Evolutionary conservation across 2,797 vertebrate species (phyloP), one percentile per base, ranked within the genome.

Genomic region (Huso huso): DNA sequence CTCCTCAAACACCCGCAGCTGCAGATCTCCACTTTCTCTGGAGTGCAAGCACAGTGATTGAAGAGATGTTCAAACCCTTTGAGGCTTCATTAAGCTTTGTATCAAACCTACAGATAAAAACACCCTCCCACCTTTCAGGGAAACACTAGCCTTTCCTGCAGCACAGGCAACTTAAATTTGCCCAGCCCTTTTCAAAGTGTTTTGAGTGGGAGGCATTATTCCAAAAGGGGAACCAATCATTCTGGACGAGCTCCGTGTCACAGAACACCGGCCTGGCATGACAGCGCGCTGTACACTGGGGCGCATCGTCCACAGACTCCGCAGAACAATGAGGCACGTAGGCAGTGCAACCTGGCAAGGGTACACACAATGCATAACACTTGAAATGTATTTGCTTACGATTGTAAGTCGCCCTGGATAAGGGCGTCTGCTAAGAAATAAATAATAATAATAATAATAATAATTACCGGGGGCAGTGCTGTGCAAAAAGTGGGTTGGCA

Each of bases 31-130:
- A 37, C 72, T 55, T 77, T 74, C 68, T 66, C 67, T 62, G 67
- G 70, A 64, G 15, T 68, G 67, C 48, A 67, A 74, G 76, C 75
- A 64, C 70, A 68, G 65, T 71, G 72, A 78, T 68, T 75, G 72
- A 73, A 79, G 68, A 75, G 73, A 75, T 72, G 72, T 78, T 73
- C 73, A n/a, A 73, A 82, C 81, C 79, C 79, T 81, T 72, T 70
- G 77, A 81, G 78, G 82, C 74, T 78, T 83, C 76, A 78, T 81
- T 78, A 81, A 76, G 70, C 82, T 69, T 75, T 74, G 79, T 72
- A 77, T 81, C 69, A 70, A 18, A 76, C 72, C 74, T 66, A 64
- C 62, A 70, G 68, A 69, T 61, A 73, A 70, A 71, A 69, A 80
- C 76, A 79, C 62, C 73, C 74, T 81, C 15, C 78, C 77, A 75